phyloP scores from a whole-genome alignment of 2,888 invertebrate genomes.

The Synanthedon myopaeformis region DNA sequence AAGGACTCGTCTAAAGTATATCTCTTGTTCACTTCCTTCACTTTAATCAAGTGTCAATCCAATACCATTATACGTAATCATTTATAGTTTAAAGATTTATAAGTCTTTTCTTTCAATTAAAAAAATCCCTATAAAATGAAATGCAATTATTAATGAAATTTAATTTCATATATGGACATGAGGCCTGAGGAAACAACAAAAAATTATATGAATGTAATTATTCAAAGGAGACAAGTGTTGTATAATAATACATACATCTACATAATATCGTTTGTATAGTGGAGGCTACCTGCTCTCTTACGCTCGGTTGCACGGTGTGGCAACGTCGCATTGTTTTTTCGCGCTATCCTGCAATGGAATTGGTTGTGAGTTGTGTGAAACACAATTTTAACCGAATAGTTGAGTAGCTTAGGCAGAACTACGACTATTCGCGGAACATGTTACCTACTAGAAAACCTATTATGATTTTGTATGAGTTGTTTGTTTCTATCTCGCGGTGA shows the following conservation, averaged over 20 bases:
- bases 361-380: slow-evolving; percentile 21
- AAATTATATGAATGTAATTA: slow-evolving; percentile 26
- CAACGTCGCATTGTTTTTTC: slow-evolving; percentile 64
- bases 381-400: slow-evolving; percentile 24
- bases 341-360: slow-evolving; percentile 54
- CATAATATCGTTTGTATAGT: slow-evolving; percentile 44
- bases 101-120: too few relatives aligned
- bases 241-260: slow-evolving; percentile 42
- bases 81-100: too few relatives aligned
- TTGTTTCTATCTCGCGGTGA: slow-evolving; percentile 29
- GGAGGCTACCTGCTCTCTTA: slow-evolving; percentile 53
- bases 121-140: slow-evolving; percentile 19
- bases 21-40: too few relatives aligned
- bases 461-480: slow-evolving; percentile 3
- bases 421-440: slow-evolving; percentile 20
- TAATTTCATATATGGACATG: slow-evolving; percentile 27
- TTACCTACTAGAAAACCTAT: slow-evolving; percentile 39
- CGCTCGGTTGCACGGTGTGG: slow-evolving; percentile 50
- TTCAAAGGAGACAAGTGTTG: slow-evolving; percentile 48
- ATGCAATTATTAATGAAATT: too few relatives aligned
- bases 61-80: too few relatives aligned
- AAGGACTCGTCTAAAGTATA: too few relatives aligned
- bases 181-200: slow-evolving; percentile 27
- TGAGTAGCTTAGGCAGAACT: slow-evolving; percentile 13
- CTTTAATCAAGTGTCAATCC: too few relatives aligned